Base-by-base conservation (phyloP, 2,888 invertebrate species). In the Nephrotoma appendiculata region DNA sequence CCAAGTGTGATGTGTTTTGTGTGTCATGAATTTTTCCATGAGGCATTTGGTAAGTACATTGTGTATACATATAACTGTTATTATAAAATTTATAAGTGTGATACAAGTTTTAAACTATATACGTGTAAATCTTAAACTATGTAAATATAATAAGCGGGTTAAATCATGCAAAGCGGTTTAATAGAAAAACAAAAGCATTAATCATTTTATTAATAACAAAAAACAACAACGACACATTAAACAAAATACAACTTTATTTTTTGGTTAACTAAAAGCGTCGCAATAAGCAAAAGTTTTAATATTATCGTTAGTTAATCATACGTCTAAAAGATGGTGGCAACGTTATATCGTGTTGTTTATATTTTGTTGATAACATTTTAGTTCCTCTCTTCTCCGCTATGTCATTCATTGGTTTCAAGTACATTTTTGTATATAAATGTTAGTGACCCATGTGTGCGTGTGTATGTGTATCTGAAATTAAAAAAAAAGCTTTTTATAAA, bases 1-100 rank as follows among this genome's bases (percentile, higher is more conserved):
- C 87, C 88, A 87, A 88, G 88, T 88, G 88, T 88, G 88, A 88
- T 88, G 88, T 88, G 88, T 87, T 88, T 88, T 87, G 88, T 88
- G 88, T 87, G 88, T 88, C 45, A 86, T 86, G 86, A 11, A 71
- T 86, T 48, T 86, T 48, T 86, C 45, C 41, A 84, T 84, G 84
- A 84, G 84, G 84, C 84, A 43, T 84, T 84, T 84, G 84, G 84
- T 84, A 84, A 84, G 84, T 71, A 7, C 71, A 31, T 9, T 31
- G 2, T 31, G 31, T 31, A 31, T 1, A 19, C 1, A 71, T 31
- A 31, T 9, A 15, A 11, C 9, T 71, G 31, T 71, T 71, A 15
- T 31, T 71, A 31, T 71, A 31, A 11, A 44, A 71, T 71, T 31
- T 71, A 31, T 31, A 71, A 71, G 31, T 71, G 31, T 19, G 44